phyloP scores from a whole-genome alignment of 2,797 vertebrate genomes.

The Enteromius treurensis region DNA sequence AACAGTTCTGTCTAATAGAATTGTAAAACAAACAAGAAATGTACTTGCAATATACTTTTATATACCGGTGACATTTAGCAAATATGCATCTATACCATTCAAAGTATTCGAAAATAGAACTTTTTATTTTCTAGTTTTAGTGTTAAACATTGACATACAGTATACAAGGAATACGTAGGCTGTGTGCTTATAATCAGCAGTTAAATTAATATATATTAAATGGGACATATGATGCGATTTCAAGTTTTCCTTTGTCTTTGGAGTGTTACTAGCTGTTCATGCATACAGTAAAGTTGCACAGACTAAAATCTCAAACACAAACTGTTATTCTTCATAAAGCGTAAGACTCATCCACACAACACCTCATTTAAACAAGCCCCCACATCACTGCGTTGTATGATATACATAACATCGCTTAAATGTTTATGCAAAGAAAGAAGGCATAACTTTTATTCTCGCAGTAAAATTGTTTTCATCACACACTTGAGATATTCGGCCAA shows the following conservation, averaged over 20 bases:
- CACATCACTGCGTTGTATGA: too few relatives aligned
- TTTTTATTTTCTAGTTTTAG: background rate
- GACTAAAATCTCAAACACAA: background rate
- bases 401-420: background rate
- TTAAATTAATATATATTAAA: background rate
- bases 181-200: slow-evolving; percentile 24
- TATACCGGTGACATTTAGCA: background rate
- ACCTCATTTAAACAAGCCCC: too few relatives aligned
- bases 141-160: background rate
- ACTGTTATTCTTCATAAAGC: background rate
- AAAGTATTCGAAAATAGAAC: background rate
- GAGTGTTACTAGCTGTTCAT: background rate
- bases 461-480: background rate
- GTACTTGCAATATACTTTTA: background rate
- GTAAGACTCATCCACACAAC: background rate
- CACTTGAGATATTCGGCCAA: background rate
- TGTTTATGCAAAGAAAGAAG: background rate
- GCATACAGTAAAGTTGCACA: background rate
- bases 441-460: background rate
- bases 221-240: background rate
- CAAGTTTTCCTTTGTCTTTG: background rate
- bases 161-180: background rate
- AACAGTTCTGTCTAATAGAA: background rate
- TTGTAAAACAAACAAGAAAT: background rate
- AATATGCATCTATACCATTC: background rate